A percentile compares a stretch with the other conserved stretches of the same genome.
These are phyloP conservation scores for Leptopilina drosophilae DNA, from an alignment of 2,888 invertebrate genomes.

Conservation along the genomic window DNA sequence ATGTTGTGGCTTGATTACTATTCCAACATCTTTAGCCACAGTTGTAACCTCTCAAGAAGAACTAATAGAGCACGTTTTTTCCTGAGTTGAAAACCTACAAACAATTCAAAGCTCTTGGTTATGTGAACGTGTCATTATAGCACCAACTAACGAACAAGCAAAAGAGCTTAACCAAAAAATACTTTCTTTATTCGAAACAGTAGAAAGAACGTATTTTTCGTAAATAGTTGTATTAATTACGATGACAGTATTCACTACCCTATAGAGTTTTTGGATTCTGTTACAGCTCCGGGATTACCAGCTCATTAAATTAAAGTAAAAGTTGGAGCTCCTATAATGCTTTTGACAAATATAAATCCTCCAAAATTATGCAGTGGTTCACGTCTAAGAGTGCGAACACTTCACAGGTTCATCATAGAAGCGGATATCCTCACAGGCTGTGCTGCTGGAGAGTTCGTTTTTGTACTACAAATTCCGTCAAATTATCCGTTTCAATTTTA, in stretches of 20 bases:
- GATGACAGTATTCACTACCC: background rate
- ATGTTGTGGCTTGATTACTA: slow-evolving; percentile 41
- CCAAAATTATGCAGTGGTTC: slow-evolving; percentile 55
- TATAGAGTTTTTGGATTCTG: background rate
- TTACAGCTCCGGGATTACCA: slow-evolving; percentile 55
- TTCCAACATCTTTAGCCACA: background rate
- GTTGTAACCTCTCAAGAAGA: slow-evolving; percentile 2
- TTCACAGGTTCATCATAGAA: background rate
- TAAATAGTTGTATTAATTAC: background rate
- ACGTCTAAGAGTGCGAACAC: slow-evolving; percentile 44
- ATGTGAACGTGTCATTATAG: background rate
- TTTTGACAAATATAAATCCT: slow-evolving; percentile 54
- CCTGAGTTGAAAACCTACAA: slow-evolving; percentile 31
- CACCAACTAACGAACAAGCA: background rate
- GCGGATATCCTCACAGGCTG: background rate
- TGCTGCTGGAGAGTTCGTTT: background rate
- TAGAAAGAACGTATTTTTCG: background rate
- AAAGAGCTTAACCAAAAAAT: background rate
- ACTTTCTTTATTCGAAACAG: background rate
- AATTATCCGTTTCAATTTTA: background rate
- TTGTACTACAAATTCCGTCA: background rate
- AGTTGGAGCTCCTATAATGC: slow-evolving; percentile 52
- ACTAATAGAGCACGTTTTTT: background rate
- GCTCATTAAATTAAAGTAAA: slow-evolving; percentile 59
- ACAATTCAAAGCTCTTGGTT: slow-evolving; percentile 2